Conservation (phyloP, 2,797 vertebrate species). For the Pteropus rufus region DNA sequence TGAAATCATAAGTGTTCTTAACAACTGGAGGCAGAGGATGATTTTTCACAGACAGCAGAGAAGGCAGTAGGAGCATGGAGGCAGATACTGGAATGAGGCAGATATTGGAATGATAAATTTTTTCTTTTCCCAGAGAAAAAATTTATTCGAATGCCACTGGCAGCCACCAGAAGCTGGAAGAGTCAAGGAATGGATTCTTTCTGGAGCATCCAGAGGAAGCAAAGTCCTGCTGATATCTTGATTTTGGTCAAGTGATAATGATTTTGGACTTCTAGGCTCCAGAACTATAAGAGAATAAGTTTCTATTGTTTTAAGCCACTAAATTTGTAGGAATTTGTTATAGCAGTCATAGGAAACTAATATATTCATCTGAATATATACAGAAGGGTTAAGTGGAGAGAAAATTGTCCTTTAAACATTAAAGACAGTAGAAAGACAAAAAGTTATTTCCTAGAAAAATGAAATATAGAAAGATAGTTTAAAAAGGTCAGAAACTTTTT, state of each 20-base stretch:
- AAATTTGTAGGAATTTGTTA: background rate
- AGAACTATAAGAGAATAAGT: background rate
- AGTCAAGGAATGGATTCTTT: background rate
- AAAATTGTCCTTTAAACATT: background rate
- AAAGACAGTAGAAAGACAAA: background rate
- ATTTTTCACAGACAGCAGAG: background rate
- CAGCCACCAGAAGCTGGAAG: background rate
- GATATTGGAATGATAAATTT: too few relatives aligned
- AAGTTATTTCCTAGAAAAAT: background rate
- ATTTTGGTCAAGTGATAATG: too few relatives aligned
- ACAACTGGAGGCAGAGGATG: background rate
- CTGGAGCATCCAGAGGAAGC: background rate
- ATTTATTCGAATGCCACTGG: background rate
- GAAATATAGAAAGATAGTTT: background rate
- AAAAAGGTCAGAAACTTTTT: background rate
- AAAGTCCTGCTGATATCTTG: too few relatives aligned
- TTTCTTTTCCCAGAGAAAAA: too few relatives aligned
- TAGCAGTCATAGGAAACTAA: background rate
- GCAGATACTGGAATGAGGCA: rapidly evolving
- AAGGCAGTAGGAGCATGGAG: background rate
- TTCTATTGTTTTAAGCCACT: background rate
- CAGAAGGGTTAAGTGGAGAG: background rate
- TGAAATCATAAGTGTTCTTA: background rate
- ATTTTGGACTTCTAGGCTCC: background rate
- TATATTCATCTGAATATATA: background rate